These are phyloP conservation scores for Drosophila emarginata DNA, from an alignment of 2,888 invertebrate species.

Conservation along the genomic window DNA sequence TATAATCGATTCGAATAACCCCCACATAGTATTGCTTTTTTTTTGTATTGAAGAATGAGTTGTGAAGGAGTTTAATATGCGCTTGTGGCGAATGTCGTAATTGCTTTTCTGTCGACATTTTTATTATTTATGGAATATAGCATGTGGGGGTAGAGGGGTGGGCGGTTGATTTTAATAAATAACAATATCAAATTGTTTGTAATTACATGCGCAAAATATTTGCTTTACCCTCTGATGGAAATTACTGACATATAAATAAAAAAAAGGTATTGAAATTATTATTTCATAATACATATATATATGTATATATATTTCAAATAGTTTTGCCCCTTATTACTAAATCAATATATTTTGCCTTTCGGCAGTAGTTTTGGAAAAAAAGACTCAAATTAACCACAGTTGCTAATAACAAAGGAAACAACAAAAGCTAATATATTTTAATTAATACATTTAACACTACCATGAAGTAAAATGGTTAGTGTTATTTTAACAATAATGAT, in stretches of 20 bases:
- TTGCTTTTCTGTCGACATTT: slow-evolving; percentile 67
- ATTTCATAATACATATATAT: background rate
- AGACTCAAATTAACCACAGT: background rate
- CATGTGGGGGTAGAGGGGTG: background rate
- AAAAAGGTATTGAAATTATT: background rate
- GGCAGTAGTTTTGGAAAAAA: background rate
- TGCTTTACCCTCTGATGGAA: background rate
- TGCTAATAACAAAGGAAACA: background rate
- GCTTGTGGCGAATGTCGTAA: slow-evolving; percentile 35
- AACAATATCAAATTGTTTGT: slow-evolving; percentile 43
- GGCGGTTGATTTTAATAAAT: slow-evolving; percentile 31
- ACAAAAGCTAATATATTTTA: background rate
- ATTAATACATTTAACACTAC: background rate
- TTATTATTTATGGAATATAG: slow-evolving; percentile 73
- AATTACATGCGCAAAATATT: slow-evolving; percentile 28
- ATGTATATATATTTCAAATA: background rate
- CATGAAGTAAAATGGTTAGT: background rate
- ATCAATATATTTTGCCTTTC: background rate
- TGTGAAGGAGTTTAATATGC: slow-evolving; percentile 29
- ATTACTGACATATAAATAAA: background rate
- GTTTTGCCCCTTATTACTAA: background rate
- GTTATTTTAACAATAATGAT: background rate
- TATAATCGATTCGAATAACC: background rate
- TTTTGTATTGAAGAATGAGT: slow-evolving; percentile 2
- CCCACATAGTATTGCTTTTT: background rate